Base-by-base conservation (phyloP, 2,888 invertebrate genomes). In the Hirtodrosophila trivittata region DNA sequence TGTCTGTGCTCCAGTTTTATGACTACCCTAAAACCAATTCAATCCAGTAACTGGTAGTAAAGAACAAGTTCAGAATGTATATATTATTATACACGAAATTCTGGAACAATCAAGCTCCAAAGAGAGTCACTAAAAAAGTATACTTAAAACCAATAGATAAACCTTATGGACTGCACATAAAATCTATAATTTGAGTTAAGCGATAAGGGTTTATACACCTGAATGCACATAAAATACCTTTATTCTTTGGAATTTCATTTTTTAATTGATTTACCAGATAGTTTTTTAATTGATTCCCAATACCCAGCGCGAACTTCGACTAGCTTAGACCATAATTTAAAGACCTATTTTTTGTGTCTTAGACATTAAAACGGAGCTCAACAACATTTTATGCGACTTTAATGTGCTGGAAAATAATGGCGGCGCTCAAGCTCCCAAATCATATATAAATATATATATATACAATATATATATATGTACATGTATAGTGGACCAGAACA, bases 251-350 rank as follows among this genome's bases (percentile, higher is more conserved):
- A 75, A 78, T 82, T 82, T 68, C 66, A 64, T 80, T 73, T 84
- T 76, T 76, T 72, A 67, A 84, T 73, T 80, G 62, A 65, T 62
- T 60, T 75, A 43, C 14, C 64, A 30, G 21, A 85, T 86, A 68
- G 75, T 56, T 82, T 82, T 85, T 87, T 85, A 85, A 82, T 82
- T 82, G 87, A 87, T 87, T 82, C 68, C 50, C 63, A 59, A 68
- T 63, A 28, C 35, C 35, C 14, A 21, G 13, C 10, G 37, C 21
- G 10, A n/a, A n/a, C 14, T 21, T n/a, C 9, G n/a, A 65, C 54
- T 41, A 49, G 66, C 51, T 46, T 26, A 45, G 35, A 16, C 37
- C 54, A 72, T 58, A 59, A 55, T 41, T 33, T 30, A 46, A 69
- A 62, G 74, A 62, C 77, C 57, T 58, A 4, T 51, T 42, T 25